These are phyloP conservation scores for Otus sunia DNA, from an alignment of 2,113 vertebrate genomes.

Conservation along the genomic window DNA sequence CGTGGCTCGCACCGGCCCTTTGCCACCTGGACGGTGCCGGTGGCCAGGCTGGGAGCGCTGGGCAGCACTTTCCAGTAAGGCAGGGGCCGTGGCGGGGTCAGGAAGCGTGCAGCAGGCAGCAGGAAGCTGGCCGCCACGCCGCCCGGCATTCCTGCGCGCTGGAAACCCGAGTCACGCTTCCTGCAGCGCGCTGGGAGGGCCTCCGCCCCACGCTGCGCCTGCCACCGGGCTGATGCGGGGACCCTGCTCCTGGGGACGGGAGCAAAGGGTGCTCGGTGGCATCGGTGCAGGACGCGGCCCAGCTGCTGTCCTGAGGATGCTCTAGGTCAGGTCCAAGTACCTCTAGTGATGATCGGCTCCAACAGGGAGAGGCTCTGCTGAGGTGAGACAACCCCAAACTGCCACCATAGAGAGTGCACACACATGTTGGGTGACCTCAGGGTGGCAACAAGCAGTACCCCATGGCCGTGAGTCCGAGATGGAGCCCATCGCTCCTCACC, in stretches of 20 bases:
- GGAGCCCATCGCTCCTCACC: neutral
- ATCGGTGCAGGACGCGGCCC: neutral
- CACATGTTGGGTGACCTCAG: rapidly evolving
- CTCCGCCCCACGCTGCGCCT: slow-evolving; percentile 19
- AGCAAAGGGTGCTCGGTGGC: neutral
- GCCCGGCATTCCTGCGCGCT: slow-evolving; percentile 55
- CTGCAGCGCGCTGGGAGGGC: slow-evolving; percentile 50
- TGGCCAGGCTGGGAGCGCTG: neutral
- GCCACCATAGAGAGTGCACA: neutral
- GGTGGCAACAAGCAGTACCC: neutral
- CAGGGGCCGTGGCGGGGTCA: slow-evolving; percentile 32
- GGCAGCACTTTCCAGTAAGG: slow-evolving; percentile 72
- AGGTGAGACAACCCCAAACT: neutral
- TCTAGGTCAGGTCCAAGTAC: neutral
- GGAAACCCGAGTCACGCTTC: slow-evolving; percentile 69
- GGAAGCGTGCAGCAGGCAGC: slow-evolving; percentile 68
- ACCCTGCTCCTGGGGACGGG: rapidly evolving
- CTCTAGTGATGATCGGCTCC: neutral
- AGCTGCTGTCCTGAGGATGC: neutral
- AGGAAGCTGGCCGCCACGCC: slow-evolving; percentile 69
- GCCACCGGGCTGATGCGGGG: rapidly evolving
- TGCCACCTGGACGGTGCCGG: neutral
- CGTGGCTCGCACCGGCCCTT: neutral
- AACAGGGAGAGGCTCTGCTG: rapidly evolving
- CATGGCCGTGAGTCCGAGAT: neutral